Evolutionary conservation across 1,140 invertebrate species (phyloP), one percentile per base, ranked within the genome.

Genomic region (Ceratitis capitata): DNA sequence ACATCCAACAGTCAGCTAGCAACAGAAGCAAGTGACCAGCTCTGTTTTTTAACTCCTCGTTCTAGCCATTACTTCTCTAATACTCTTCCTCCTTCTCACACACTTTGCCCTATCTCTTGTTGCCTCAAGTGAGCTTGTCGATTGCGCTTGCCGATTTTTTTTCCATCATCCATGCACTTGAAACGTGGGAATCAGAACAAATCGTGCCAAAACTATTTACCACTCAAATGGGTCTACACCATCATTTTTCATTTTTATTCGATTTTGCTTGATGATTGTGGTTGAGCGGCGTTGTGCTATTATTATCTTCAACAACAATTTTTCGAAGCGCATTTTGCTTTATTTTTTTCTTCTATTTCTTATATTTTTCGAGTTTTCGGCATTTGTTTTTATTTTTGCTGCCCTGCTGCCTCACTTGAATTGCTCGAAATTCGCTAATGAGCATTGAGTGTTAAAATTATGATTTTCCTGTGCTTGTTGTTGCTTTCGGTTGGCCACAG

Each of bases 151-250:
- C 45, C 69, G 69, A 78, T 45, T 45, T 78, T 45, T 45, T 35
- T 78, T 78, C n/a, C n/a, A n/a, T n/a, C n/a, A 45, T 83, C 61
- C 82, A 84, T 86, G 86, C 86, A 86, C 86, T 86, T 86, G 86
- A 86, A 86, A 84, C 86, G 86, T 86, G 86, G 86, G 86, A 86
- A 86, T 86, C 85, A 86, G 86, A 86, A 86, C 86, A 85, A 86
- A 86, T 86, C 86, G 86, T 86, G 86, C 86, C 86, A 86, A 86
- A 86, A 86, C 82, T 86, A 86, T 86, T 86, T 86, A 86, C 86
- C 86, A 86, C 86, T 86, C 82, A 84, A 86, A 86, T 86, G 84
- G 69, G n/a, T n/a, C 85, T 86, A 85, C 85, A 85, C 53, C 84
- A 82, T 84, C 86, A 86, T 86, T 86, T 86, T 86, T 86, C 86